Base-by-base conservation (phyloP, 2,888 invertebrate species). In the Calliopum simillimum region DNA sequence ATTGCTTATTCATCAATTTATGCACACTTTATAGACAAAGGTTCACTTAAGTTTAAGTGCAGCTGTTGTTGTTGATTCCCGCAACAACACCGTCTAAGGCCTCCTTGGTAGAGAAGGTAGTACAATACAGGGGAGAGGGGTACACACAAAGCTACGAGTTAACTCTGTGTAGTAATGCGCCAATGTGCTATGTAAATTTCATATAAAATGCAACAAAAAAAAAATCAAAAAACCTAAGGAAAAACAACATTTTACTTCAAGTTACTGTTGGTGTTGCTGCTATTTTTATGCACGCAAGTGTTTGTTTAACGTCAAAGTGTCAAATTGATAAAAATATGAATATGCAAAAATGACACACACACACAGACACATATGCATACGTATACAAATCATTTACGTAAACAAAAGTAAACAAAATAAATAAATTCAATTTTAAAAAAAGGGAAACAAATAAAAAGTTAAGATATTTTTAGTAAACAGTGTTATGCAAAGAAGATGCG, bases 291-390 rank as follows among this genome's bases (percentile, higher is more conserved):
- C 23, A 23, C 56, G 56, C 56, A 58, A 58, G 56, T 58, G 56
- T 58, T 58, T 58, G 56, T 58, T 58, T 41, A 58, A 41, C 56
- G 56, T 58, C 56, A 58, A 58, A 23, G 56, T 58, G 56, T 58
- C 56, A 58, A 58, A 58, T 58, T 58, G 56, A 58, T 58, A 58
- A 58, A 56, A 25, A 11, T 58, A 33, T 58, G 11, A 11, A 33
- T 16, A 51, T 51, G 19, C 19, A 51, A 51, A 47, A 21, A 16
- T 21, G 51, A n/a, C 51, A 19, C 51, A 16, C 51, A 51, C 51
- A n/a, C 0, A 51, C 51, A 19, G 3, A 16, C 51, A 8, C 6
- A 51, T 12, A 3, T 3, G n/a, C 16, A 3, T 12, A 21, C 4
- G 51, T 51, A 11, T 4, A 16, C 16, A 51, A 51, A n/a, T 51